These are phyloP conservation scores for Corythaixoides concolor DNA, from an alignment of 2,113 vertebrate species.

Conservation along the genomic window DNA sequence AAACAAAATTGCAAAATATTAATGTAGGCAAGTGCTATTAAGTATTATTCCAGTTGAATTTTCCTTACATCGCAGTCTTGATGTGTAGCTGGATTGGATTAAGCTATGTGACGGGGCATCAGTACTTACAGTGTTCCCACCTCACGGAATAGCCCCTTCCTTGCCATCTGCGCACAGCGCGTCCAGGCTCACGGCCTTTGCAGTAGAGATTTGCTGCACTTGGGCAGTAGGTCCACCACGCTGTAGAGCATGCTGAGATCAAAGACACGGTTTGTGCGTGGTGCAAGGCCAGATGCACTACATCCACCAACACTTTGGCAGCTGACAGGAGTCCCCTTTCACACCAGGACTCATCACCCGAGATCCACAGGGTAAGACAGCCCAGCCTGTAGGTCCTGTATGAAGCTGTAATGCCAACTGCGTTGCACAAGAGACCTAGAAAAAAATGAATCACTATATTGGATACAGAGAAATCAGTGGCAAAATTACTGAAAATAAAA, in stretches of 20 bases:
- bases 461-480: background rate
- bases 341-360: background rate
- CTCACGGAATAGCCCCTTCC: background rate
- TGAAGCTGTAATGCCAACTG: background rate
- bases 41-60: background rate
- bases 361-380: background rate
- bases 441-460: background rate
- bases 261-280: fast-evolving
- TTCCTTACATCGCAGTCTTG: background rate
- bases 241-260: fast-evolving
- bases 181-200: background rate
- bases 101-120: fast-evolving
- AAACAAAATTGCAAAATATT: background rate
- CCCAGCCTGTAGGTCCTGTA: background rate
- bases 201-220: too few species aligned
- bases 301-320: background rate
- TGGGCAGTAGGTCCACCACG: background rate
- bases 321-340: background rate
- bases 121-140: background rate
- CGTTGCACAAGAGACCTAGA: background rate
- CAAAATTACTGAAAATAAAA: background rate
- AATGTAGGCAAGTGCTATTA: background rate
- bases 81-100: background rate
- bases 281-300: background rate
- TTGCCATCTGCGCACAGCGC: background rate